Percentiles rank a stretch among this genome's conserved stretches.
Evolutionary conservation across 2,113 vertebrate genomes (phyloP).

Genomic region (Nipponia nippon): DNA sequence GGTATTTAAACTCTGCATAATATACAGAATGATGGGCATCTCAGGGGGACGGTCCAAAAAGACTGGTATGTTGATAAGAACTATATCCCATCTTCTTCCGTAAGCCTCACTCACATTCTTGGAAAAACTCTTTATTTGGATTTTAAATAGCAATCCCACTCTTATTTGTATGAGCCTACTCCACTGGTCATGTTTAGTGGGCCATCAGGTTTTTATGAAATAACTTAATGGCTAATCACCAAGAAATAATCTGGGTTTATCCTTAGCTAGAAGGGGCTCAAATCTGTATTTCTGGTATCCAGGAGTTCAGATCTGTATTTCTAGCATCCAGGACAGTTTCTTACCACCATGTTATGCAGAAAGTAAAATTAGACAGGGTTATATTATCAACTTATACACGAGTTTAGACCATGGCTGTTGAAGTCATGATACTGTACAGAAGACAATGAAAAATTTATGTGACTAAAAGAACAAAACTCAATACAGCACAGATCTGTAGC

Average conservation of each 20-base stretch:
- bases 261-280: not conserved
- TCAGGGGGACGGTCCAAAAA: not conserved
- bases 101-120: not conserved
- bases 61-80: not conserved
- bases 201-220: not conserved
- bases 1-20: not conserved
- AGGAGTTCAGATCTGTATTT: not conserved
- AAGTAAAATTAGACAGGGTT: not conserved
- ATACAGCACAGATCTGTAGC: not conserved
- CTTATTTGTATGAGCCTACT: not conserved
- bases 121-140: not conserved
- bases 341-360: not conserved
- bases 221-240: not conserved
- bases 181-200: not conserved
- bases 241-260: not conserved
- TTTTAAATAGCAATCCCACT: not conserved
- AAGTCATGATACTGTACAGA: not conserved
- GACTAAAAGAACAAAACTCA: not conserved
- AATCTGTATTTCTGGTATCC: not conserved
- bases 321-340: not conserved
- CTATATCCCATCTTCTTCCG: not conserved
- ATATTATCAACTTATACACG: not conserved
- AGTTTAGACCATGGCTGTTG: not conserved
- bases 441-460: not conserved
- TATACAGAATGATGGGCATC: not conserved